Percentiles rank a stretch among this genome's conserved stretches.
Evolutionary conservation across 1,140 invertebrate species (phyloP).

Genomic region (Aphis craccivora): DNA sequence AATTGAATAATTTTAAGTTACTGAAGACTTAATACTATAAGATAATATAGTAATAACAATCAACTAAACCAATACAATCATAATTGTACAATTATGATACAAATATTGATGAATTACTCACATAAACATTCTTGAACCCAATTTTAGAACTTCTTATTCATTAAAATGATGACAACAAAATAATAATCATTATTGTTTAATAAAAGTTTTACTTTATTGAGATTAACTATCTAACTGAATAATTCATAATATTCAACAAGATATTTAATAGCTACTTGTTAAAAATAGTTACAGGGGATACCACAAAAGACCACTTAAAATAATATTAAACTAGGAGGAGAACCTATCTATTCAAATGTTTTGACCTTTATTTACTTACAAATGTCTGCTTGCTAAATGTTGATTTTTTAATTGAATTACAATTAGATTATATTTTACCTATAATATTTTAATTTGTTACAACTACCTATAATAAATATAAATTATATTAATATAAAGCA

Average conservation of each 20-base stretch:
- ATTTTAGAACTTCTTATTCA: background rate
- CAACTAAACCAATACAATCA: background rate
- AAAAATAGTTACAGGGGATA: background rate
- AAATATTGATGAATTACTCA: background rate
- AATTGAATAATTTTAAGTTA: background rate
- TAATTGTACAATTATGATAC: background rate
- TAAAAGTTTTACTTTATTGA: background rate
- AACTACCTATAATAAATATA: background rate
- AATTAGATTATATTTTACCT: background rate
- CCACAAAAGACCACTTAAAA: slow-evolving; percentile 40
- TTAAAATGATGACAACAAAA: background rate
- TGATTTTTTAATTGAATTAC: background rate
- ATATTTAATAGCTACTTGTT: background rate
- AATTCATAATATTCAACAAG: background rate
- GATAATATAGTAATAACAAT: background rate
- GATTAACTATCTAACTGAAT: background rate
- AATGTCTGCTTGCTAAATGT: background rate
- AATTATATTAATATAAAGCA: background rate
- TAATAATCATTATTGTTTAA: background rate
- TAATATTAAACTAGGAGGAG: slow-evolving; percentile 11
- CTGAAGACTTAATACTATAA: background rate
- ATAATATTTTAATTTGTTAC: background rate
- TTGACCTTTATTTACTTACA: slow-evolving; percentile 31
- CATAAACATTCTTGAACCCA: background rate
- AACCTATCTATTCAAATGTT: slow-evolving; percentile 21